These are phyloP conservation scores for Yoshiicerus persimilis DNA, from an alignment of 1,140 invertebrate species.

Conservation along the genomic window DNA sequence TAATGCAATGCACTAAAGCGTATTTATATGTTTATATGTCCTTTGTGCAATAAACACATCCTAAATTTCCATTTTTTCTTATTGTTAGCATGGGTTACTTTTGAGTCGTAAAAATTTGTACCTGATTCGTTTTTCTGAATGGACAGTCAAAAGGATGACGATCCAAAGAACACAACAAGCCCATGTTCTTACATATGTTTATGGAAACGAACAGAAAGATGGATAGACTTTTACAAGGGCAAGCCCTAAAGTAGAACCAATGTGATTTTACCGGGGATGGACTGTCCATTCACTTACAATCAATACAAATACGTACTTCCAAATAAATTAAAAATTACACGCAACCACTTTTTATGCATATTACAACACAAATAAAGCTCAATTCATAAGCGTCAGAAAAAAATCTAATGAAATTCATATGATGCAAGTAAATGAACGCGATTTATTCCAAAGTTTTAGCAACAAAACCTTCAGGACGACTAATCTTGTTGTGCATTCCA, in stretches of 20 bases:
- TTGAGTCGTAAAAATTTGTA: slow-evolving; percentile 29
- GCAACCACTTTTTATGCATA: neutral
- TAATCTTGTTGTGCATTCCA: too few species aligned
- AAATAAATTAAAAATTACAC: neutral
- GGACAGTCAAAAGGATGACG: neutral
- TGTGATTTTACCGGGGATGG: slow-evolving; percentile 26
- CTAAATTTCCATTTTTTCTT: neutral
- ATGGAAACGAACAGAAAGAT: neutral
- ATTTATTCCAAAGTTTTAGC: too few species aligned
- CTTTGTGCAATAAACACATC: neutral
- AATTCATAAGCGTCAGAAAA: too few species aligned
- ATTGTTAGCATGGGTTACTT: neutral
- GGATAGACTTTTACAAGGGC: neutral
- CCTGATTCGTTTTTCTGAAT: slow-evolving; percentile 20
- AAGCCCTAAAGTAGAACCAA: slow-evolving; percentile 44
- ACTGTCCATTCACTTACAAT: neutral
- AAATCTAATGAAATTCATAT: too few species aligned
- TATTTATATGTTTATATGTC: neutral
- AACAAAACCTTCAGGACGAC: too few species aligned
- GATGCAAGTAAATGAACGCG: too few species aligned
- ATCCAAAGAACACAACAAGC: neutral
- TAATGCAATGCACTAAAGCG: neutral
- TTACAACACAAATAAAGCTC: too few species aligned
- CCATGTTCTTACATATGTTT: neutral
- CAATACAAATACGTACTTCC: neutral